A percentile compares a stretch with the other conserved stretches of the same genome.
These are phyloP conservation scores for Frieseomelitta varia DNA, from an alignment of 1,140 invertebrate genomes.

Conservation along the genomic window DNA sequence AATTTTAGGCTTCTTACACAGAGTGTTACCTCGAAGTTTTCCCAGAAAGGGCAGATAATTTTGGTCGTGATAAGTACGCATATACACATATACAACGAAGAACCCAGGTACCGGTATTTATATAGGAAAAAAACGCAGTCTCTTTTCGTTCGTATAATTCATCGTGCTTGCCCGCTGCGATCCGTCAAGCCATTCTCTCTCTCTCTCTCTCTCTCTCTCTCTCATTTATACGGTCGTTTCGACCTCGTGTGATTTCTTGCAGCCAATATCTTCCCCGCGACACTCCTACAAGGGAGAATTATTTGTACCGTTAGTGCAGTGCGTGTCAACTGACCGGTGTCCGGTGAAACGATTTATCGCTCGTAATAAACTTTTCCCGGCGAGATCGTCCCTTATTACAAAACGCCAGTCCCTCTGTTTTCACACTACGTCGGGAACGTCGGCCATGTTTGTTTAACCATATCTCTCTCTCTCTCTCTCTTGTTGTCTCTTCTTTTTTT, in stretches of 20 bases:
- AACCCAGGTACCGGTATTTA: neutral
- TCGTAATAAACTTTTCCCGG: constrained; percentile 51
- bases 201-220: neutral
- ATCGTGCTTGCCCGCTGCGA: neutral
- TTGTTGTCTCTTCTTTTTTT: too few relatives aligned
- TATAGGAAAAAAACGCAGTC: neutral
- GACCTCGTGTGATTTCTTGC: constrained; percentile 11
- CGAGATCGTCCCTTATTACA: constrained; percentile 52
- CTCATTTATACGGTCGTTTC: constrained; percentile 20
- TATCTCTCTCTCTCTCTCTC: too few relatives aligned
- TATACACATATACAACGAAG: too few relatives aligned
- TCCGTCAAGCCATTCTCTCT: too few relatives aligned
- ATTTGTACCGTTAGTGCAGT: constrained; percentile 36
- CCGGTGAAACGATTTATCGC: constrained; percentile 39
- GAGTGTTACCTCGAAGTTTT: too few relatives aligned
- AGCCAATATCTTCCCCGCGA: constrained; percentile 13
- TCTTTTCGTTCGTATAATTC: neutral
- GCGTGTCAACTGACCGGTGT: constrained; percentile 36
- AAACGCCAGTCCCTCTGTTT: constrained; percentile 19
- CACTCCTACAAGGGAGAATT: constrained; percentile 24
- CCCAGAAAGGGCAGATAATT: too few relatives aligned
- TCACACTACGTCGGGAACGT: constrained; percentile 30
- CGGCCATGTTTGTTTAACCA: neutral
- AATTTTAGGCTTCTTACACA: too few relatives aligned
- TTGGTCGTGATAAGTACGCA: too few relatives aligned